phyloP scores from a whole-genome alignment of 2,888 invertebrate species.

The Penaeus monodon region DNA sequence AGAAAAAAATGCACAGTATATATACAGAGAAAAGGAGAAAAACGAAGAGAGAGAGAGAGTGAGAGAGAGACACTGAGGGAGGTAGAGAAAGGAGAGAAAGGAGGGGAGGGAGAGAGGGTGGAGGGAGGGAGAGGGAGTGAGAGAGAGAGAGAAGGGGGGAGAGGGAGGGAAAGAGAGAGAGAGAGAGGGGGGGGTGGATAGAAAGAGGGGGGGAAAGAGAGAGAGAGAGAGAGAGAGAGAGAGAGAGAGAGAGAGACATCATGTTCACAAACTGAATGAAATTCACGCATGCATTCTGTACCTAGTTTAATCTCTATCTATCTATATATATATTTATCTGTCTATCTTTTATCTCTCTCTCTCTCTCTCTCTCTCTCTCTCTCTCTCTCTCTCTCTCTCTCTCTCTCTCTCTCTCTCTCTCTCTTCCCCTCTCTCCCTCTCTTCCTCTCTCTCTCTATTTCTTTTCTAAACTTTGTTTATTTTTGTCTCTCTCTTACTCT shows the following conservation, averaged over 20 bases:
- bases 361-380: conserved; percentile 23
- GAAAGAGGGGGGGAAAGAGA: background rate
- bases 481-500: too few species aligned
- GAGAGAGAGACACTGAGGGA: background rate
- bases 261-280: too few species aligned
- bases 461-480: too few species aligned
- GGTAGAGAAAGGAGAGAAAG: background rate
- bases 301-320: too few species aligned
- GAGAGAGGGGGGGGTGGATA: background rate
- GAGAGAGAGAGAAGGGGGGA: background rate
- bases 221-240: background rate
- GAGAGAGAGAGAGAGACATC: too few species aligned
- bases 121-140: background rate
- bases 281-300: too few species aligned
- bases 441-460: background rate
- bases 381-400: conserved; percentile 15
- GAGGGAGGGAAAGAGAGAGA: background rate
- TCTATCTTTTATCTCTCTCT: background rate
- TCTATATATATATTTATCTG: too few species aligned
- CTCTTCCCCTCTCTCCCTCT: too few species aligned
- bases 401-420: too few species aligned
- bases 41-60: background rate
- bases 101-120: background rate
- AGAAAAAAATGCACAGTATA: background rate
- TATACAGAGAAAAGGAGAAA: background rate